A percentile compares a stretch with the other conserved stretches of the same genome.
Conservation (phyloP, 1,140 invertebrate genomes). For the Neotoxoptera formosana region DNA sequence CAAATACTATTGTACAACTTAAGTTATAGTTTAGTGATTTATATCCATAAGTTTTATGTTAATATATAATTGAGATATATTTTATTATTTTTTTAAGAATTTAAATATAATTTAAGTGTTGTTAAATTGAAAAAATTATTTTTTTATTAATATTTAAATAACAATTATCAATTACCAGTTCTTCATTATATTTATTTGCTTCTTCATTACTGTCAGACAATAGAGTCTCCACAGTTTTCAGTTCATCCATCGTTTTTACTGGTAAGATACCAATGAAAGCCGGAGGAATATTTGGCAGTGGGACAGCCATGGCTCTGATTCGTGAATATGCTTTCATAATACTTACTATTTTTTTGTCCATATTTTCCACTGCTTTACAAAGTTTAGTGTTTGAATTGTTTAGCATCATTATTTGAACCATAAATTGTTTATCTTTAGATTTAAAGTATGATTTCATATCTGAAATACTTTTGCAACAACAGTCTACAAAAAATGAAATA, state of each 20-base stretch:
- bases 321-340: not conserved
- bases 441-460: not conserved
- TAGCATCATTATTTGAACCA: slow-evolving; percentile 5
- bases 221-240: not conserved
- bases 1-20: no score
- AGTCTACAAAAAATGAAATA: not conserved
- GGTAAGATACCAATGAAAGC: not conserved
- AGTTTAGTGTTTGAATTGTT: not conserved
- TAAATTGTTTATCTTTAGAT: not conserved
- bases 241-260: not conserved
- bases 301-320: not conserved
- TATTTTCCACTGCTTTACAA: not conserved
- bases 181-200: not conserved
- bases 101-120: no score
- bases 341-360: no score
- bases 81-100: no score
- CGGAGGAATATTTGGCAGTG: not conserved
- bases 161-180: not conserved
- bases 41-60: no score
- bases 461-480: not conserved
- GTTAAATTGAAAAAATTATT: no score
- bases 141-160: no score
- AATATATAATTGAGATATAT: no score
- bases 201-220: not conserved
- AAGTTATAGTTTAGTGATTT: no score